A percentile compares a stretch with the other conserved stretches of the same genome.
These are phyloP conservation scores for Plectrocnemia conspersa DNA, from an alignment of 1,140 invertebrate species.

Conservation along the genomic window DNA sequence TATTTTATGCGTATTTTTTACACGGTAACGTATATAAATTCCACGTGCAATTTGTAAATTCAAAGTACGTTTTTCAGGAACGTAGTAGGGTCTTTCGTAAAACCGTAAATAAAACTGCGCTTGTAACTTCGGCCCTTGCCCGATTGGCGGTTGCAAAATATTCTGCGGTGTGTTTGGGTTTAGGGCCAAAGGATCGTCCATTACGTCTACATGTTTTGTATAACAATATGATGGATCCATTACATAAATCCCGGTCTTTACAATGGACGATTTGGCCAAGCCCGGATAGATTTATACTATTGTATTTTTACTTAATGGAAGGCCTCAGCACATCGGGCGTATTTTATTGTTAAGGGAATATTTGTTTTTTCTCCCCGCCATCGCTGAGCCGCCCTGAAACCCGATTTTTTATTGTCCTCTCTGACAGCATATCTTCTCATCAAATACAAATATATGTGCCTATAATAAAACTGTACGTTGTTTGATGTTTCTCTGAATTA, in stretches of 20 bases:
- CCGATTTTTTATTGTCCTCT: constrained; percentile 19
- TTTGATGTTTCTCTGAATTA: constrained; percentile 14
- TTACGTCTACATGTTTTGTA: constrained; percentile 26
- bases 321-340: constrained; percentile 17
- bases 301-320: constrained; percentile 25
- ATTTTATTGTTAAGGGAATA: constrained; percentile 24
- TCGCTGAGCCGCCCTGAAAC: neutral
- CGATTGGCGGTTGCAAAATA: too few relatives aligned
- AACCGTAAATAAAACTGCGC: too few relatives aligned
- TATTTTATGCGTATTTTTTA: too few relatives aligned
- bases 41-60: too few relatives aligned
- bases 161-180: constrained; percentile 11
- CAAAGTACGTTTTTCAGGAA: too few relatives aligned
- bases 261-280: constrained; percentile 14
- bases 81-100: too few relatives aligned
- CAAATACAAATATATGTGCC: constrained; percentile 16
- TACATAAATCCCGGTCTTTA: constrained; percentile 20
- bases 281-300: constrained; percentile 24
- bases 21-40: too few relatives aligned
- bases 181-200: constrained; percentile 10
- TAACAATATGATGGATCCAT: constrained; percentile 26
- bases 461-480: constrained; percentile 8
- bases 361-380: constrained; percentile 14
- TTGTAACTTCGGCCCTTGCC: too few relatives aligned
- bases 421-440: constrained; percentile 14